Evolutionary conservation across 2,113 vertebrate genomes (phyloP), one percentile per base, ranked within the genome.

Genomic region (Siniperca chuatsi): DNA sequence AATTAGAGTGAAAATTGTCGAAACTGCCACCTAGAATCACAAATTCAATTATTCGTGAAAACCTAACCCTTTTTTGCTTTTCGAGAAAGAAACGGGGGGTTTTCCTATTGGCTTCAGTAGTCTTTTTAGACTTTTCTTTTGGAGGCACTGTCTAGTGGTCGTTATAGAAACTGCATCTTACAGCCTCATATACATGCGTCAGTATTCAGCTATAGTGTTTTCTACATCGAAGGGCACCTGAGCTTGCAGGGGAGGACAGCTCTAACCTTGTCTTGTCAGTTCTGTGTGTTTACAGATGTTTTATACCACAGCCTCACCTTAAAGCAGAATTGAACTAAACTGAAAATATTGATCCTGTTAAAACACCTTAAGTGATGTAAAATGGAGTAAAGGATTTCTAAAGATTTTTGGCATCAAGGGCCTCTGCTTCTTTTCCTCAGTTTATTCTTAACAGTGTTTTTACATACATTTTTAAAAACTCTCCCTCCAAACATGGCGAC

Each of bases 391-490:
- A 12, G n/a, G 8, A 58, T 74, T 78, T 80, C 25, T 55, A 23
- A 75, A 66, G 44, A 23, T 64, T 12, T 60, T 73, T 42, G 0
- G 35, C 6, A 16, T 78, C 40, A 50, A 42, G 23, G 25, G 25
- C 68, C 57, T 70, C 68, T 37, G 70, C 62, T 44, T 81, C 60
- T 71, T 81, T 79, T 16, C 21, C 13, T 86, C 35, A 52, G 4
- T 76, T 74, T 75, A 35, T 25, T 69, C 35, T 0, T 4, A 55
- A 54, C 23, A 58, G 64, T 77, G 58, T 82, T 84, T 74, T 74
- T 54, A 23, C 60, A 82, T 92, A 5, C 1, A 86, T 89, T 83
- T 89, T 87, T 85, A 61, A 90, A 80, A 50, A 62, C 2, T 25
- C 46, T 15, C 18, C 20, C 50, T 70, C 50, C n/a, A 25, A 74